Percentiles rank a stretch among this genome's conserved stretches.
phyloP scores from a whole-genome alignment of 2,888 invertebrate species.

The Eumacrocentrus americanus region DNA sequence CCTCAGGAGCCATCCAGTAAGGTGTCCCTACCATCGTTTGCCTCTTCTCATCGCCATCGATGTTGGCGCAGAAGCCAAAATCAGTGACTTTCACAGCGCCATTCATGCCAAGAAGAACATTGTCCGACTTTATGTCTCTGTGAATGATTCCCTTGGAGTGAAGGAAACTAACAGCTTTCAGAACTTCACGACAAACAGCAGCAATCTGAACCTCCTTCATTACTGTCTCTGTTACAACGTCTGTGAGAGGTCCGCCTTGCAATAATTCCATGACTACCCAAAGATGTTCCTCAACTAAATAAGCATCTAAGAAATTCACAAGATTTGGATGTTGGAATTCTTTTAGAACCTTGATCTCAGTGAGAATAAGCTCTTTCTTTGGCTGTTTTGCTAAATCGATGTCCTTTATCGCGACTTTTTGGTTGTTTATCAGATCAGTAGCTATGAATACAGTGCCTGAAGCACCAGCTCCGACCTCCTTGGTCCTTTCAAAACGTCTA shows the following conservation, averaged over 20 bases:
- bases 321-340: constrained; percentile 92
- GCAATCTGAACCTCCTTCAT: constrained; percentile 98
- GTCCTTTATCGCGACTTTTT: constrained; percentile 92
- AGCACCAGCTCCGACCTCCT: constrained; percentile 90
- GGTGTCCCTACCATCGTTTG: constrained; percentile 98
- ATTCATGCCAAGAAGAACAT: constrained; percentile 91
- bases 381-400: constrained; percentile 95
- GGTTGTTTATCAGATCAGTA: constrained; percentile 73
- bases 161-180: constrained; percentile 87
- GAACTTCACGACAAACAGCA: constrained; percentile 87
- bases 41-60: constrained; percentile 92
- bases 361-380: constrained; percentile 93
- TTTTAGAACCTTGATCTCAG: constrained; percentile 91
- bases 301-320: constrained; percentile 94
- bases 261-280: constrained; percentile 98
- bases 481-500: constrained; percentile 78
- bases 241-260: constrained; percentile 94
- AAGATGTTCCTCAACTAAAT: constrained; percentile 87
- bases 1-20: constrained; percentile 98
- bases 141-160: constrained; percentile 91
- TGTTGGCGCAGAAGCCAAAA: constrained; percentile 98
- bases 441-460: constrained; percentile 93
- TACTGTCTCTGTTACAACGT: constrained; percentile 95
- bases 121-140: constrained; percentile 97
- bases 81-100: constrained; percentile 92